Evolutionary conservation across 1,140 invertebrate genomes (phyloP).

Genomic region (Penaeus indicus): DNA sequence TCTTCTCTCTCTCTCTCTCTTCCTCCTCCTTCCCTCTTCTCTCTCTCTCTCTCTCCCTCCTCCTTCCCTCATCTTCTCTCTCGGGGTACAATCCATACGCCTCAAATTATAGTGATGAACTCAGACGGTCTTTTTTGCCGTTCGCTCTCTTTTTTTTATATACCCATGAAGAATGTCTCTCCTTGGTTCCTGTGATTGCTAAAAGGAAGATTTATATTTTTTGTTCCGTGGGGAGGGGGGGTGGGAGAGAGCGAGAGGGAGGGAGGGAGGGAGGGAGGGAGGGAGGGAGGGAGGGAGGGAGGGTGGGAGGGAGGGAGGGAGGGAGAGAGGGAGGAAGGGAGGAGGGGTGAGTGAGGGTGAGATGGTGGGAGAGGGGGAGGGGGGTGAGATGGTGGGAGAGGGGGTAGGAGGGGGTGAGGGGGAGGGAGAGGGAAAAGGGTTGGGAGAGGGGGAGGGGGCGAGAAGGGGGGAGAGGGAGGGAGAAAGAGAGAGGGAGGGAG

Average conservation of each 20-base stretch:
- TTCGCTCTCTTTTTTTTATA: no score
- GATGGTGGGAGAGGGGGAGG: slow-evolving; percentile 4
- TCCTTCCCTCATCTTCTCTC: not conserved
- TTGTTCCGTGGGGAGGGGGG: no score
- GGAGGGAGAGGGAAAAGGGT: not conserved
- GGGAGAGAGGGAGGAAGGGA: slow-evolving; percentile 2
- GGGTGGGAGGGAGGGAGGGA: not conserved
- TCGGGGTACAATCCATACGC: no score
- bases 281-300: not conserved
- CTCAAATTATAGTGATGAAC: no score
- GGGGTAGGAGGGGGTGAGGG: not conserved
- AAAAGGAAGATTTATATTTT: no score
- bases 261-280: not conserved
- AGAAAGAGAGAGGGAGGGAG: not conserved
- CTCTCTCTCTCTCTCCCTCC: not conserved
- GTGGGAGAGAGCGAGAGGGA: not conserved
- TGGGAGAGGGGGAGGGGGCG: not conserved
- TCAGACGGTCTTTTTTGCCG: no score
- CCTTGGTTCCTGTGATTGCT: no score
- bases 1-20: not conserved
- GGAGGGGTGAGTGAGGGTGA: not conserved
- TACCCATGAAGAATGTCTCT: no score
- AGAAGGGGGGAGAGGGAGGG: not conserved
- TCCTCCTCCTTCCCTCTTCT: not conserved
- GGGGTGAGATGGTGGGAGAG: no score